Evolutionary conservation across 1,140 invertebrate genomes (phyloP), one percentile per base, ranked within the genome.

Genomic region (Drosophila pseudoobscura): DNA sequence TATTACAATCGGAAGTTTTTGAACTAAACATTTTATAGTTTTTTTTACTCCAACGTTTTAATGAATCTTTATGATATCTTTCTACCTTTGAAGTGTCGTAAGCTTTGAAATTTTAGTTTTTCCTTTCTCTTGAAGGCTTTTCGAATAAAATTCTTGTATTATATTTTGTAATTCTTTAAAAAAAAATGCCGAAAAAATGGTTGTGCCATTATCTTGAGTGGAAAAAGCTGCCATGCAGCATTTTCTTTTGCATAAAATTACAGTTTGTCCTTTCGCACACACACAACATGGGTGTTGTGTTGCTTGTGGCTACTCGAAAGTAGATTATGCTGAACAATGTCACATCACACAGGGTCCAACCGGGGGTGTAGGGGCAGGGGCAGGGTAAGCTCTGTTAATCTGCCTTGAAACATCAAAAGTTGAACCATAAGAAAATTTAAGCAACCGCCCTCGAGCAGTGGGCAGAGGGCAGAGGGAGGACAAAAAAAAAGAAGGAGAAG

Each of bases 241-340:
- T 68, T 75, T 87, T 71, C 69, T 75, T 83, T 87, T 80, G 82
- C 82, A 85, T 85, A 85, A 85, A 87, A 87, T 85, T 85, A 85
- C 82, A 78, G 82, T 85, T 87, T 85, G 65, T 78, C 65, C 78
- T 68, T 45, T 62, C 39, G 60, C 29, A 52, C 17, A 62, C 49
- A 49, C 52, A 73, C 31, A 55, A 53, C 78, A 85, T 82, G 82
- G 82, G 58, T 87, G 82, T 85, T 78, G 58, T 87, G 82, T 85
- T 78, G 82, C 82, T 80, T 85, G 82, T 85, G 80, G 80, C 80
- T 87, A 78, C 78, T 85, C 58, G 61, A 71, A 82, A 87, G 82
- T 78, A 78, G 82, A 85, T 87, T 87, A 87, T 64, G 73, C 61
- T 29, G 17, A 60, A 74, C 74, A 85, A 75, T 70, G 82, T 80